Conservation (phyloP, 2,113 vertebrate genomes). For the Chamaetylas fuelleborni region DNA sequence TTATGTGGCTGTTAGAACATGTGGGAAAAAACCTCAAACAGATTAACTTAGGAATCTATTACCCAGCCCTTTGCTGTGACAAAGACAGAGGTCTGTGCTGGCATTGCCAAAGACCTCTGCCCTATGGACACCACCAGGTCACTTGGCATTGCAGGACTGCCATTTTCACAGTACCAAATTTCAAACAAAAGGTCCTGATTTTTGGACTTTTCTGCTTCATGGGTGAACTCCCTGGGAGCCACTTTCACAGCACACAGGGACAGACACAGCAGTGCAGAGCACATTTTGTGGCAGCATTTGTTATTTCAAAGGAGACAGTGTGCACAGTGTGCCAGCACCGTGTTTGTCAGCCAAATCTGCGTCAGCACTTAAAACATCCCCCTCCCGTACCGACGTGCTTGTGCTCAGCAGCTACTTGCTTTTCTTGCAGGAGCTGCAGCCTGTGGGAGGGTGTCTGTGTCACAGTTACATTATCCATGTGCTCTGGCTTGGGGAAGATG, state of each 20-base stretch:
- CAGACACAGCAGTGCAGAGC: background rate
- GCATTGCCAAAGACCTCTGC: background rate
- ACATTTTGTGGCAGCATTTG: background rate
- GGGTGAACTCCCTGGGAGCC: background rate
- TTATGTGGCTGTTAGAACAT: background rate
- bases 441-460: slow-evolving; percentile 41
- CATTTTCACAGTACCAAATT: background rate
- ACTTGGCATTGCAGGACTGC: background rate
- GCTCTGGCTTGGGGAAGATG: background rate
- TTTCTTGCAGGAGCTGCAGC: slow-evolving; percentile 33
- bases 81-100: background rate
- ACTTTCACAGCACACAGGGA: background rate
- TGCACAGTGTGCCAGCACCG: slow-evolving; percentile 14
- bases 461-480: background rate
- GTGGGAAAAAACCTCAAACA: background rate
- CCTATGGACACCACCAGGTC: background rate
- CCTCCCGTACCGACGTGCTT: background rate
- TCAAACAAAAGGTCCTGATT: background rate
- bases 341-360: slow-evolving; percentile 26
- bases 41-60: background rate
- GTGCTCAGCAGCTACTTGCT: slow-evolving; percentile 50
- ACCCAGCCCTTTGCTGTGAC: background rate
- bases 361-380: slow-evolving; percentile 28
- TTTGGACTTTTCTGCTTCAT: rapidly evolving
- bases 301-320: background rate